Evolutionary conservation across 2,113 vertebrate genomes (phyloP).

Genomic region (Pao palembangensis): DNA sequence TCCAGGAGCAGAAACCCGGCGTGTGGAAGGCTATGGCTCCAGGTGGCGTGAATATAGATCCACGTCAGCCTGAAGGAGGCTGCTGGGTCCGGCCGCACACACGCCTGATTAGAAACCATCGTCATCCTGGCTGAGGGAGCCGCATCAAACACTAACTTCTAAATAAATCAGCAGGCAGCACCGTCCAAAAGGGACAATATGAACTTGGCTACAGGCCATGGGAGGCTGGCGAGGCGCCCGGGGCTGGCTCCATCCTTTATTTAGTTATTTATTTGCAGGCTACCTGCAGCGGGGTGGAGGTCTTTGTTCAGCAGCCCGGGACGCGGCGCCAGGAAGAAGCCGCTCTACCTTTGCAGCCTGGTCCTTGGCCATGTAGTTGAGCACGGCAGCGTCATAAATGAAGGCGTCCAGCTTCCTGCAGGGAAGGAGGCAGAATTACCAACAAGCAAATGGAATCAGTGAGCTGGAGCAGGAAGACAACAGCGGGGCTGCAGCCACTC

Average conservation of each 20-base stretch:
- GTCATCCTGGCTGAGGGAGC: slow-evolving; percentile 23
- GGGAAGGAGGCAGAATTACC: slow-evolving; percentile 13
- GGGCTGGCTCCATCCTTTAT: too few species aligned
- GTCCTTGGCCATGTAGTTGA: slow-evolving; percentile 92
- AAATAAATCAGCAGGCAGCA: slow-evolving; percentile 46
- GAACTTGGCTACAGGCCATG: slow-evolving; percentile 9
- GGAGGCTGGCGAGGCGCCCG: neutral
- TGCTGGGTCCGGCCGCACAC: slow-evolving; percentile 27
- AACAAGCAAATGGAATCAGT: slow-evolving; percentile 19
- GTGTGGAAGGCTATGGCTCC: slow-evolving; percentile 38
- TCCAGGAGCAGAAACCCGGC: too few species aligned
- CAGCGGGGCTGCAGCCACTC: neutral
- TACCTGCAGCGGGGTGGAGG: neutral
- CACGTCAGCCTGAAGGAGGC: slow-evolving; percentile 27
- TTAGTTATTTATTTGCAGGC: too few species aligned
- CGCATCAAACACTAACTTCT: slow-evolving; percentile 22
- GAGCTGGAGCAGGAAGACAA: slow-evolving; percentile 30
- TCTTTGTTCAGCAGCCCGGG: neutral
- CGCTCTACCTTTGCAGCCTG: slow-evolving; percentile 81
- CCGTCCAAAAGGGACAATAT: slow-evolving; percentile 38
- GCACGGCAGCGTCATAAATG: slow-evolving; percentile 89
- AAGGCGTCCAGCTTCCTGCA: slow-evolving; percentile 89
- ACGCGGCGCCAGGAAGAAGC: neutral
- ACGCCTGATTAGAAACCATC: slow-evolving; percentile 47
- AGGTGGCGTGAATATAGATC: slow-evolving; percentile 47